Percentiles rank a stretch among this genome's conserved stretches.
phyloP scores from a whole-genome alignment of 2,113 vertebrate species.

The Hassar affinis region DNA sequence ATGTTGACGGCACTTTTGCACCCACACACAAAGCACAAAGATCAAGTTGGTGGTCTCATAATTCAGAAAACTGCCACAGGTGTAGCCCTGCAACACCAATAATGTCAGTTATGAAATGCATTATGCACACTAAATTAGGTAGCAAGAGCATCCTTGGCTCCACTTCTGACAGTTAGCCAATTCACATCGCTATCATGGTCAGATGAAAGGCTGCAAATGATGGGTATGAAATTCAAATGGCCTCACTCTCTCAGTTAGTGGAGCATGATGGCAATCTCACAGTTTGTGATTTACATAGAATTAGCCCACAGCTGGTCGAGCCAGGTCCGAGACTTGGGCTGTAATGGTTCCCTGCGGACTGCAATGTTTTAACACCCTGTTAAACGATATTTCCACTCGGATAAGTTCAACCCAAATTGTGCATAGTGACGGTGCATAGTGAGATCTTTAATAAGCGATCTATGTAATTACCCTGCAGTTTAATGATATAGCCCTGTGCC shows the following conservation, averaged over 20 bases:
- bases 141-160: slow-evolving; percentile 36
- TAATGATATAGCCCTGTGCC: slow-evolving; percentile 44
- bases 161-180: slow-evolving; percentile 46
- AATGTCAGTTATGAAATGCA: slow-evolving; percentile 38
- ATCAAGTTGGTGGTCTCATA: neutral
- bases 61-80: slow-evolving; percentile 39
- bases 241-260: slow-evolving; percentile 59
- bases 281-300: slow-evolving; percentile 61
- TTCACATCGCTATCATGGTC: slow-evolving; percentile 39
- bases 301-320: slow-evolving; percentile 59
- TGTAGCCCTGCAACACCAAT: slow-evolving; percentile 35
- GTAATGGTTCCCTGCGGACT: slow-evolving; percentile 42
- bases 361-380: slow-evolving; percentile 48
- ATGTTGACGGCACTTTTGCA: slow-evolving; percentile 10
- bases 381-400: slow-evolving; percentile 57
- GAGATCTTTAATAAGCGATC: slow-evolving; percentile 46
- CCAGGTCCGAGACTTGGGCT: slow-evolving; percentile 38
- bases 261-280: slow-evolving; percentile 59
- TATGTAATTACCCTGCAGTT: slow-evolving; percentile 42
- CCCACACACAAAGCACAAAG: slow-evolving; percentile 1
- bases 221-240: slow-evolving; percentile 52
- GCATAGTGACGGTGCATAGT: slow-evolving; percentile 25
- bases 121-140: slow-evolving; percentile 42
- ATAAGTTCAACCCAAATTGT: slow-evolving; percentile 12
- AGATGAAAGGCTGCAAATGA: slow-evolving; percentile 52